Percentiles rank a stretch among this genome's conserved stretches.
Evolutionary conservation across 2,113 vertebrate genomes (phyloP).

Genomic region (Fregata magnificens): DNA sequence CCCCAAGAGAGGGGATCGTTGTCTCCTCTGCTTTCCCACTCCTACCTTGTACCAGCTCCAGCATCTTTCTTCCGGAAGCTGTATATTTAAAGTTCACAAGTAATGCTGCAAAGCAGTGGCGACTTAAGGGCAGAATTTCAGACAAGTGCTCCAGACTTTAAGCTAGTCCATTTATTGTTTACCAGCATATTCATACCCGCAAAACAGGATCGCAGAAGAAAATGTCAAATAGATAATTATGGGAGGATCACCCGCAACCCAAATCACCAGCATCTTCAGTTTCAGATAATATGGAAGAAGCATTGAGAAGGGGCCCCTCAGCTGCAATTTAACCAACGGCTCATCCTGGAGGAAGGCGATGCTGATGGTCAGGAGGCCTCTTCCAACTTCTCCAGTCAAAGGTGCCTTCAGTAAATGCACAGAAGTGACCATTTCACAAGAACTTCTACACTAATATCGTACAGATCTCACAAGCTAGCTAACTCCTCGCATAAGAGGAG

Average conservation of each 20-base stretch:
- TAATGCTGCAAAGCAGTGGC: neutral
- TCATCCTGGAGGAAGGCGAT: neutral
- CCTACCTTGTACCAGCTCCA: neutral
- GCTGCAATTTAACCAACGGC: neutral
- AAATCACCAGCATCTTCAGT: neutral
- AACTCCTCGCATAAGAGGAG: neutral
- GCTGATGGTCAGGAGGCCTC: neutral
- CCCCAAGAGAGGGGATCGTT: neutral
- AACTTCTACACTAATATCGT: neutral
- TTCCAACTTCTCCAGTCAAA: neutral
- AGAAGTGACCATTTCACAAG: neutral
- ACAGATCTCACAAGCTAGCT: neutral
- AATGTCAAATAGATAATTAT: neutral
- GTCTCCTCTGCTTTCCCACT: neutral
- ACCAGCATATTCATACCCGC: neutral
- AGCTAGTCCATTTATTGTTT: neutral
- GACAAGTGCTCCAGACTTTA: neutral
- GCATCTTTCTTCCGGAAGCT: neutral
- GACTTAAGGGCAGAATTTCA: neutral
- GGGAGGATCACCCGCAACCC: neutral
- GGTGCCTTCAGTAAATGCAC: neutral
- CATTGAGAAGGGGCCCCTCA: neutral
- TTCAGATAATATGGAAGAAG: neutral
- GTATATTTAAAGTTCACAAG: neutral
- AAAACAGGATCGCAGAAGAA: neutral